Evolutionary conservation across 2,113 vertebrate genomes (phyloP).

Genomic region (Pogonocichla stellata): DNA sequence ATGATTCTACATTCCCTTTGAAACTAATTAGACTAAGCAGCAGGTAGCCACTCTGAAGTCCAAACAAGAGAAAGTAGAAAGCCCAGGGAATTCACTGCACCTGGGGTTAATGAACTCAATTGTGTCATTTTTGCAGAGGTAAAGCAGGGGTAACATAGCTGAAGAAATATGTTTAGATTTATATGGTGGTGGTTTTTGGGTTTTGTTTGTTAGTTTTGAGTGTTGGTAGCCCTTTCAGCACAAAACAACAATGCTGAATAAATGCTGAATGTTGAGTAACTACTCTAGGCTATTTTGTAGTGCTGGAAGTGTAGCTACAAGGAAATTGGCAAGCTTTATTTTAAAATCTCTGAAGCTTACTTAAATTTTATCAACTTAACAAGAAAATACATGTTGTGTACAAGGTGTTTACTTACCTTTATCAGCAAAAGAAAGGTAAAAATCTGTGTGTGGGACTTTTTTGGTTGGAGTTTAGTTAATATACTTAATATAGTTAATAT

Average conservation of each 20-base stretch:
- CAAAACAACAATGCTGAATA: neutral
- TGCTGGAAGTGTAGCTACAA: neutral
- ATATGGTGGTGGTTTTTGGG: rapidly evolving
- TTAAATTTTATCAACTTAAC: neutral
- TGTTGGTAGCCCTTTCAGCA: neutral
- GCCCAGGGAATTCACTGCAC: constrained; percentile 50
- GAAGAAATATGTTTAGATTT: neutral
- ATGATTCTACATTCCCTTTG: constrained; percentile 74
- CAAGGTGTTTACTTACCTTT: neutral
- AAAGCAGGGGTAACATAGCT: neutral
- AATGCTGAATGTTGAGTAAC: neutral
- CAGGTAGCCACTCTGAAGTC: constrained; percentile 48
- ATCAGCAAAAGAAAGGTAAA: neutral
- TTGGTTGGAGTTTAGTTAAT: neutral
- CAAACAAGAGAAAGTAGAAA: constrained; percentile 36
- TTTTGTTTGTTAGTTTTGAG: neutral
- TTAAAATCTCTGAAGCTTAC: neutral
- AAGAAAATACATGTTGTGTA: neutral
- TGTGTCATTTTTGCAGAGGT: constrained; percentile 37
- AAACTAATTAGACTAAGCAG: constrained; percentile 84
- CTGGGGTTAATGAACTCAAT: constrained; percentile 56
- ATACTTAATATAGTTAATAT: neutral
- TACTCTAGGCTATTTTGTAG: neutral
- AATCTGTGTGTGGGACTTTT: neutral
- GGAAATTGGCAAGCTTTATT: neutral